Base-by-base conservation (phyloP, 2,888 invertebrate genomes). In the Ochropleura leucogaster region DNA sequence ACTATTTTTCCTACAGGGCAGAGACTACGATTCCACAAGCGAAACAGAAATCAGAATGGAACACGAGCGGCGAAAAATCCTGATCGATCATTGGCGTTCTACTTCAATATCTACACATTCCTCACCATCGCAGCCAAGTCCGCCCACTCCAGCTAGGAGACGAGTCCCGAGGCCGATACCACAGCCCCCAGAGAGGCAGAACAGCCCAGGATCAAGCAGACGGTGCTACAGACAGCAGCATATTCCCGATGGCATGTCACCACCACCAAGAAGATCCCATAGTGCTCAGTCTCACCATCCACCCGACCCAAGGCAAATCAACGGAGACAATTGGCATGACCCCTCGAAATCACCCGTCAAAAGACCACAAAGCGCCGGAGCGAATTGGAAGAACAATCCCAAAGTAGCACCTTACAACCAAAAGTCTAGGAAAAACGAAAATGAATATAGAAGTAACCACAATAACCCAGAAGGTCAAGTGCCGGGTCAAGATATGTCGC, bases 21-120 rank as follows among this genome's bases (percentile, higher is more conserved):
- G 97, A 82, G 98, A 98, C 91, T 98, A 98, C 93, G 98, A 98
- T 91, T 98, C 98, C 12, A 97, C 97, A 77, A 97, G 98, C 92
- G 98, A 98, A 94, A 97, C 97, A 73, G 98, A 98, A 95, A 97
- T 97, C 68, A 97, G 97, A 64, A 92, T 97, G 88, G 98, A 98
- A 90, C 97, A 97, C 68, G 97, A 97, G 74, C 97, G 98, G 72
- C 96, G 98, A 77, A 97, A 97, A 85, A 96, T 97, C 20, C 95
- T 98, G 60, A 97, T 98, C 79, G 97, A 97, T 81, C 97, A 98
- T 90, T 98, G 98, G 98, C 98, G 98, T 87, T 97, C 98, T 53
- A 97, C 98, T 5, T 98, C 98, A 78, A 94, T 97, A 75, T 97
- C 97, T 82, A 92, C 93, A 51, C 94, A 95, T 78, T 95, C 95